Base-by-base conservation (phyloP, 2,888 invertebrate genomes). In the Loripinus fragilis region DNA sequence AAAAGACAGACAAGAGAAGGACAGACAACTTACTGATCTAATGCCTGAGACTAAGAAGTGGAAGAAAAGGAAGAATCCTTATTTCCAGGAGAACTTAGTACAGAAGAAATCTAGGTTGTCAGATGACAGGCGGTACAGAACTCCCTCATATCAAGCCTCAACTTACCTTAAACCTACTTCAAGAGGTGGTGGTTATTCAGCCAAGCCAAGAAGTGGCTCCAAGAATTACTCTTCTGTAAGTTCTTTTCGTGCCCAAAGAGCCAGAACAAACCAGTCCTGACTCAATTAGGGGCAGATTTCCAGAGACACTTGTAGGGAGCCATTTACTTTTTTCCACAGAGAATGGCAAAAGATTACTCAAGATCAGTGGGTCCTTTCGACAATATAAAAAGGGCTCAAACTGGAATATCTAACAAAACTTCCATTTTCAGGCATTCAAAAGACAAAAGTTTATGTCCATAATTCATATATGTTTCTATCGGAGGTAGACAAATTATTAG, bases 311-410 rank as follows among this genome's bases (percentile, higher is more conserved):
- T 23, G 55, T 55, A n/a, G 55, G 25, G 23, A 28, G 55, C 1
- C 2, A 23, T 3, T 25, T 7, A 55, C 5, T 8, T 55, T 23
- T 55, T 55, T 55, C 15, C 8, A 8, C 23, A 10, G 23, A n/a
- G n/a, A 55, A 15, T 55, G 55, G 55, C 8, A 55, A 28, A 55
- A 23, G 28, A 55, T 55, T 25, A 23, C 80, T 2, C 64, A 64
- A 42, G 80, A 72, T 55, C 41, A 80, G 65, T 76, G 76, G 80
- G 73, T 76, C 0, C 41, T 76, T 15, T 73, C 73, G 8, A 45
- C 71, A 0, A 67, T 80, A 65, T n/a, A n/a, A n/a, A 28, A 80
- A 67, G 33, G 76, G 0, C 72, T 75, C 70, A 76, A 80, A 70
- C 38, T 80, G 38, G 80, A 77, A n/a, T 74, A 74, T 38, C 1